Evolutionary conservation across 2,113 vertebrate genomes (phyloP).

Genomic region (Bothrops jararaca): DNA sequence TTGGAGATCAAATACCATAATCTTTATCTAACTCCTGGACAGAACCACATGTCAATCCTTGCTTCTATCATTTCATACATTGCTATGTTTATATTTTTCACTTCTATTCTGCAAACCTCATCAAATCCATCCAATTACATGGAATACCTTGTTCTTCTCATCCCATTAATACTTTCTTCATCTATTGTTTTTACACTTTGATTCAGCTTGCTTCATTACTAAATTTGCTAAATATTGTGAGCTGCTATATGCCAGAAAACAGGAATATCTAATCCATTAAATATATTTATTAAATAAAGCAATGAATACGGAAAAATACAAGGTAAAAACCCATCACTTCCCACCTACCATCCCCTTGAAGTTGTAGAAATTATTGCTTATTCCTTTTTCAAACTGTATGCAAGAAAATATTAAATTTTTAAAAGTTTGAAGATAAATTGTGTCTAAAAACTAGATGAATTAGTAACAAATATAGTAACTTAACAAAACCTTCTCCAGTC

Average conservation of each 20-base stretch:
- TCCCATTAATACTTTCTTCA: background rate
- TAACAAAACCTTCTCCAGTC: background rate
- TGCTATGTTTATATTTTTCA: background rate
- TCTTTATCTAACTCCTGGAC: background rate
- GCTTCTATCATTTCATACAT: background rate
- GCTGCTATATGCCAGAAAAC: background rate
- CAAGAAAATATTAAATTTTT: background rate
- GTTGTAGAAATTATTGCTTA: background rate
- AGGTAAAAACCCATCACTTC: background rate
- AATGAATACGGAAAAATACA: background rate
- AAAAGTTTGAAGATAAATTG: background rate
- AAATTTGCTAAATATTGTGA: background rate
- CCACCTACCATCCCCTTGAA: background rate
- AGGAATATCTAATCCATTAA: background rate
- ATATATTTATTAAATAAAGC: background rate
- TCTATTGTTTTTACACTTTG: background rate
- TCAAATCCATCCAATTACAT: background rate
- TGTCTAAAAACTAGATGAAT: background rate
- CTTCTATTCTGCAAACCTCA: background rate
- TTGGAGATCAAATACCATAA: background rate
- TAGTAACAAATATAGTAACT: background rate
- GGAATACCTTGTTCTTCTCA: background rate
- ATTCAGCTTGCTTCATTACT: background rate
- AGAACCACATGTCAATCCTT: background rate
- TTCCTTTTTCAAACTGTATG: background rate